These are phyloP conservation scores for Vicugna pacos DNA, from an alignment of 2,113 vertebrate species.

Conservation along the genomic window DNA sequence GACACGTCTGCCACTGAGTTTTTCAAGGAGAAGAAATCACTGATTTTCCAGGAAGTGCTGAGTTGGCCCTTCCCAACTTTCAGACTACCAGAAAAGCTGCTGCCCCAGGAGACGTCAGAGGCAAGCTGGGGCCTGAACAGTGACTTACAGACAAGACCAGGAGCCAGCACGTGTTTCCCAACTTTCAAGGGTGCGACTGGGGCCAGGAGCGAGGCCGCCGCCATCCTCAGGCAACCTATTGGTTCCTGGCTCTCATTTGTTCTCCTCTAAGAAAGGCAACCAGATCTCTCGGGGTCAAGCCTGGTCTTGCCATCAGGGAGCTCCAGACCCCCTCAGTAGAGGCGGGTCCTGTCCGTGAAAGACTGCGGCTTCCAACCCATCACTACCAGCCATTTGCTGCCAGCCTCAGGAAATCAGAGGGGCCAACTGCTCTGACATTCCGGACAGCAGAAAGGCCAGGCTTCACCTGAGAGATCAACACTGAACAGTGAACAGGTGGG, in stretches of 20 bases:
- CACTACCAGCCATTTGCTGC: not conserved
- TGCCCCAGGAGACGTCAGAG: not conserved
- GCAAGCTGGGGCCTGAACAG: constrained; percentile 24
- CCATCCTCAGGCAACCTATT: not conserved
- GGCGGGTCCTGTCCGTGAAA: not conserved
- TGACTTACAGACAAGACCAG: not conserved
- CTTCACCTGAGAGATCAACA: not conserved
- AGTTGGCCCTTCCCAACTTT: not conserved
- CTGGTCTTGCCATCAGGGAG: constrained; percentile 23
- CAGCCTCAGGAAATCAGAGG: not conserved
- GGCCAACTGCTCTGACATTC: not conserved
- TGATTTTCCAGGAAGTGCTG: constrained; percentile 35
- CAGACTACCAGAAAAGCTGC: not conserved
- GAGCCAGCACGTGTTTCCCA: not conserved
- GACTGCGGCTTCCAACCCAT: not conserved
- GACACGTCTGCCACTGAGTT: not conserved
- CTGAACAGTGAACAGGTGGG: not conserved
- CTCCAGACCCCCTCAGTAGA: not conserved
- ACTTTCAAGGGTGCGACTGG: not conserved
- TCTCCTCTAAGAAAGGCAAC: not conserved
- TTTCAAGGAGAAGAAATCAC: not conserved
- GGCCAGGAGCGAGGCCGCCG: fast-evolving
- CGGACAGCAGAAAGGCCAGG: not conserved
- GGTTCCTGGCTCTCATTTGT: not conserved
- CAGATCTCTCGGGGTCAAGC: not conserved